These are phyloP conservation scores for Meiosimyza decipiens DNA, from an alignment of 2,888 invertebrate species.

Conservation along the genomic window DNA sequence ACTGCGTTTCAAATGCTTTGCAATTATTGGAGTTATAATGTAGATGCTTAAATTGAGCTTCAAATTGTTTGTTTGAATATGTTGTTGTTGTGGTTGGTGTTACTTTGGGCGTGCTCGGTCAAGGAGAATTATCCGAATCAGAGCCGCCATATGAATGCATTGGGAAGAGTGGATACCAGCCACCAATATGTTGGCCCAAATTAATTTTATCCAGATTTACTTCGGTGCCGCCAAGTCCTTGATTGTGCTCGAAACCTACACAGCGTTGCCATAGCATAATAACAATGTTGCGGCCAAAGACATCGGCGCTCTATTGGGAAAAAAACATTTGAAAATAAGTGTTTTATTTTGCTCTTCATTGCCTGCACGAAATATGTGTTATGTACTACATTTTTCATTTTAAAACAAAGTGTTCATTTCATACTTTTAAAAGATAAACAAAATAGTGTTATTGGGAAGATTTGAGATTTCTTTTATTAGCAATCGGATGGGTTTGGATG, in stretches of 20 bases:
- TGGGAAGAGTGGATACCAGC: slow-evolving; percentile 93
- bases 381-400: too few species aligned
- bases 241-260: slow-evolving; percentile 88
- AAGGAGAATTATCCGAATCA: slow-evolving; percentile 69
- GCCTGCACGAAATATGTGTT: not conserved
- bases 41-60: slow-evolving; percentile 53
- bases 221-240: slow-evolving; percentile 84
- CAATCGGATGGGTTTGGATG: too few species aligned
- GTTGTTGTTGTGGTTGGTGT: slow-evolving; percentile 31
- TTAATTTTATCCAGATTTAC: slow-evolving; percentile 82
- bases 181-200: slow-evolving; percentile 82
- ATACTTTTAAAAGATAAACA: too few species aligned
- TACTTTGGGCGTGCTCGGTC: slow-evolving; percentile 62
- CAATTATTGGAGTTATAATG: slow-evolving; percentile 31
- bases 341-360: not conserved
- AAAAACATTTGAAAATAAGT: not conserved
- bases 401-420: not conserved
- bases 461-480: too few species aligned
- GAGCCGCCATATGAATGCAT: slow-evolving; percentile 84
- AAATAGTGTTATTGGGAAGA: too few species aligned
- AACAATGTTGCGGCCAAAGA: slow-evolving; percentile 82
- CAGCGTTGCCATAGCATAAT: slow-evolving; percentile 95
- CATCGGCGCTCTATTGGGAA: slow-evolving; percentile 73
- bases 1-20: slow-evolving; percentile 1
- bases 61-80: slow-evolving; percentile 23